phyloP scores from a whole-genome alignment of 2,113 vertebrate genomes.

The Caranx ignobilis region DNA sequence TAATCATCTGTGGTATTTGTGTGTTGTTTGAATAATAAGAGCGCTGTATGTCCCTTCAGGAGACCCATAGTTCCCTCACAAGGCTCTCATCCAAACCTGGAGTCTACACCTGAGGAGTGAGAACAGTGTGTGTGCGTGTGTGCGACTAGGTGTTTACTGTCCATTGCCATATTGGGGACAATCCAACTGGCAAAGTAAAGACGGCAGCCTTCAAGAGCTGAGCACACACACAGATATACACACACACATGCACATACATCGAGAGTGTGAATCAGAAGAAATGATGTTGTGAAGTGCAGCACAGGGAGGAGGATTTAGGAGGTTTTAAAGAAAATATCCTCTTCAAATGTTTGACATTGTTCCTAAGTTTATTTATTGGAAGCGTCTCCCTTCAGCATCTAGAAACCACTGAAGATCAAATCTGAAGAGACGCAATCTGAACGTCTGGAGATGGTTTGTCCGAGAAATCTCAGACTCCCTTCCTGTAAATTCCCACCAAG shows the following conservation, averaged over 20 bases:
- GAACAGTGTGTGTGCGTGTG: not conserved
- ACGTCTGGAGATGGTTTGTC: no score
- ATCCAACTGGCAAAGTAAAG: conserved; percentile 60
- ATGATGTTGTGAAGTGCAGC: conserved; percentile 17
- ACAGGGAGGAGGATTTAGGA: not conserved
- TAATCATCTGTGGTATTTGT: not conserved
- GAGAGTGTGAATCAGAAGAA: conserved; percentile 31
- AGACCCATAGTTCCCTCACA: conserved; percentile 23
- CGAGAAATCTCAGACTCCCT: not conserved
- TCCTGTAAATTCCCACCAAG: not conserved
- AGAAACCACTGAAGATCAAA: no score
- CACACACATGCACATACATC: conserved; percentile 15
- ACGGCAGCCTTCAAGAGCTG: conserved; percentile 10
- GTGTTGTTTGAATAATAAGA: not conserved
- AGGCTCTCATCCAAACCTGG: conserved; percentile 32
- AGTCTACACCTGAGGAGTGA: conserved; percentile 50
- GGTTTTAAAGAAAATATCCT: not conserved
- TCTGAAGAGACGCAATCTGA: no score
- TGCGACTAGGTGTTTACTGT: conserved; percentile 28
- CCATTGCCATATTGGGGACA: conserved; percentile 53
- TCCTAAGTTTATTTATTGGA: not conserved
- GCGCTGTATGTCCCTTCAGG: conserved; percentile 27
- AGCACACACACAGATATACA: not conserved
- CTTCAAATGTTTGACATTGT: conserved; percentile 20
- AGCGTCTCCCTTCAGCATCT: not conserved